Conservation (phyloP, 1,140 invertebrate genomes). For the Drosophila pachea region DNA sequence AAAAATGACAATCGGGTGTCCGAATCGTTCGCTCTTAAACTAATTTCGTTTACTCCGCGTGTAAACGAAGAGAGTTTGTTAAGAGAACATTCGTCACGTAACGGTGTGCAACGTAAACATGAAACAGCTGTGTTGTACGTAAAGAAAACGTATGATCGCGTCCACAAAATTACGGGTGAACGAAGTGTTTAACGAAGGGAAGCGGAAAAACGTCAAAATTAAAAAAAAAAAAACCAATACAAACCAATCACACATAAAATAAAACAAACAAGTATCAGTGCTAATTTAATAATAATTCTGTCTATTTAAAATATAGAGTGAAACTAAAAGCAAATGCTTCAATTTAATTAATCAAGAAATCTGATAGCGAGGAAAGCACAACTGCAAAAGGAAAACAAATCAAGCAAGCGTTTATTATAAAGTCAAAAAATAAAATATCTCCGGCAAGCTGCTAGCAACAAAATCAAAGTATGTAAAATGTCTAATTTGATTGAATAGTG, state of each 20-base stretch:
- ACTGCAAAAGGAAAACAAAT: conserved; percentile 18
- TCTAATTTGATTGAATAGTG: conserved; percentile 28
- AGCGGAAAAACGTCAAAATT: conserved; percentile 36
- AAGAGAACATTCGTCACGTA: conserved; percentile 52
- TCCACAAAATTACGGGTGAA: conserved; percentile 47
- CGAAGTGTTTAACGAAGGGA: conserved; percentile 18
- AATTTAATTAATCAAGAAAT: conserved; percentile 44
- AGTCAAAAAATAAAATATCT: conserved; percentile 13
- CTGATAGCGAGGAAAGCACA: conserved; percentile 41
- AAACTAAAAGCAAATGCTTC: conserved; percentile 37
- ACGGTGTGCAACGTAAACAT: conserved; percentile 61
- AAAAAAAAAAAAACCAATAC: conserved; percentile 21
- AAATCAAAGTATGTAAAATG: conserved; percentile 54
- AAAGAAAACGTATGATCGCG: conserved; percentile 64
- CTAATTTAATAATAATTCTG: conserved; percentile 20
- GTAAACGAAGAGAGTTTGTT: conserved; percentile 28
- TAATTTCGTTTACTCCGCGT: conserved; percentile 20
- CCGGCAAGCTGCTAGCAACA: conserved; percentile 8
- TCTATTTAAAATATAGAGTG: conserved; percentile 48
- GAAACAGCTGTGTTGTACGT: conserved; percentile 62
- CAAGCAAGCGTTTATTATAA: conserved; percentile 6
- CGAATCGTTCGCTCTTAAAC: conserved; percentile 19
- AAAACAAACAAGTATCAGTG: background rate
- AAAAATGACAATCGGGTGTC: conserved; percentile 42
- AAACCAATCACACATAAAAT: too few species aligned